phyloP scores from a whole-genome alignment of 2,797 vertebrate genomes.

The Botia almorhae region DNA sequence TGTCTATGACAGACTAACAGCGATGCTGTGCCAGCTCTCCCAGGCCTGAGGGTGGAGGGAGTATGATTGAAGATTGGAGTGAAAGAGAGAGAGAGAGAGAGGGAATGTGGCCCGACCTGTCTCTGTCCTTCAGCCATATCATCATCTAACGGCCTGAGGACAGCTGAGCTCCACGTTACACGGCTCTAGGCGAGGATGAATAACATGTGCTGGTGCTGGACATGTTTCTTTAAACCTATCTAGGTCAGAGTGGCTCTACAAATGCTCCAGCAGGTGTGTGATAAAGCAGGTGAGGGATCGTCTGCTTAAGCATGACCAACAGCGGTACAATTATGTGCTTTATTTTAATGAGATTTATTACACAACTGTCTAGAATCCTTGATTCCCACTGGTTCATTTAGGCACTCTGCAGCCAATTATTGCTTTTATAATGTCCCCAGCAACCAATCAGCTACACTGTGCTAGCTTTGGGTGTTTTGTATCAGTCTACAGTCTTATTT shows the following conservation, averaged over 20 bases:
- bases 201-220: neutral
- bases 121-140: conserved; percentile 61
- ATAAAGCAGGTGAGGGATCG: neutral
- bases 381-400: neutral
- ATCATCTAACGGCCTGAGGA: conserved; percentile 46
- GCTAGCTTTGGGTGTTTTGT: neutral
- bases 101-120: conserved; percentile 79
- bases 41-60: conserved; percentile 60
- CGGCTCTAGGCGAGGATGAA: conserved; percentile 25
- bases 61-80: conserved; percentile 71
- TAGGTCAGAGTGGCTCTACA: neutral
- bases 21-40: conserved; percentile 39
- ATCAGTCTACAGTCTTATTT: no score
- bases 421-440: neutral
- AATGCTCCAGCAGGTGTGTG: neutral
- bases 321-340: conserved; percentile 20
- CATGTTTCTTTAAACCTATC: neutral
- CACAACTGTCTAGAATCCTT: neutral
- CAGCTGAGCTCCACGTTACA: conserved; percentile 17
- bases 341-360: conserved; percentile 12
- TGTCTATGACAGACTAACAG: conserved; percentile 38
- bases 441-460: neutral
- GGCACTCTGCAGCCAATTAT: neutral
- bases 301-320: neutral
- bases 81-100: conserved; percentile 29